Evolutionary conservation across 2,113 vertebrate genomes (phyloP).

Genomic region (Chionis minor): DNA sequence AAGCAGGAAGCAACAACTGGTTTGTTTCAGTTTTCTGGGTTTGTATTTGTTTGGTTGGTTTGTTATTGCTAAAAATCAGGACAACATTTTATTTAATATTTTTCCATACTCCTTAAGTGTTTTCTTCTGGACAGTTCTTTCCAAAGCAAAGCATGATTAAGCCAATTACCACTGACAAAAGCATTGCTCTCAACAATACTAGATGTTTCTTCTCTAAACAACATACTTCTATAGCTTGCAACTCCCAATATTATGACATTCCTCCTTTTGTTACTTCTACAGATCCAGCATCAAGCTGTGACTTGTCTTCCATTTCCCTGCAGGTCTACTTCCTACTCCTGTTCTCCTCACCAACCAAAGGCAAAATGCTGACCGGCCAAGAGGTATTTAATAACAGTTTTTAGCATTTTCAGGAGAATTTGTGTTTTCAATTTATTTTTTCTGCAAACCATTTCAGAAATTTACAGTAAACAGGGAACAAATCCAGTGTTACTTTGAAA

Average conservation of each 20-base stretch:
- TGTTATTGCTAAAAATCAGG: background rate
- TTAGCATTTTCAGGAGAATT: background rate
- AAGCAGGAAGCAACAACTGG: background rate
- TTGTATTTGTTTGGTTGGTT: no score
- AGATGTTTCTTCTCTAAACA: background rate
- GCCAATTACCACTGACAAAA: background rate
- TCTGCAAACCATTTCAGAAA: background rate
- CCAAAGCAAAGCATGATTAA: background rate
- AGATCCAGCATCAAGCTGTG: background rate
- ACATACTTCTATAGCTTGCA: background rate
- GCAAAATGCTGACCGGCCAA: background rate
- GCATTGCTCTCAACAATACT: background rate
- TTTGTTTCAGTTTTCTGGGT: no score
- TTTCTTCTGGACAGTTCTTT: background rate
- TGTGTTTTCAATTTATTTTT: background rate
- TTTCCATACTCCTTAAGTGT: background rate
- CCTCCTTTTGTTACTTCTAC: background rate
- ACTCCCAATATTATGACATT: background rate
- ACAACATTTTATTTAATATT: background rate
- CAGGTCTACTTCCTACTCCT: background rate
- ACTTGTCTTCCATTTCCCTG: rapidly evolving
- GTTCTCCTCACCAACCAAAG: background rate
- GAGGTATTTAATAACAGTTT: background rate
- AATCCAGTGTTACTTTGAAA: background rate
- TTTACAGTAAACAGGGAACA: background rate